Percentiles rank a stretch among this genome's conserved stretches.
These are phyloP conservation scores for Pluvianellus socialis DNA, from an alignment of 2,113 vertebrate genomes.

Conservation along the genomic window DNA sequence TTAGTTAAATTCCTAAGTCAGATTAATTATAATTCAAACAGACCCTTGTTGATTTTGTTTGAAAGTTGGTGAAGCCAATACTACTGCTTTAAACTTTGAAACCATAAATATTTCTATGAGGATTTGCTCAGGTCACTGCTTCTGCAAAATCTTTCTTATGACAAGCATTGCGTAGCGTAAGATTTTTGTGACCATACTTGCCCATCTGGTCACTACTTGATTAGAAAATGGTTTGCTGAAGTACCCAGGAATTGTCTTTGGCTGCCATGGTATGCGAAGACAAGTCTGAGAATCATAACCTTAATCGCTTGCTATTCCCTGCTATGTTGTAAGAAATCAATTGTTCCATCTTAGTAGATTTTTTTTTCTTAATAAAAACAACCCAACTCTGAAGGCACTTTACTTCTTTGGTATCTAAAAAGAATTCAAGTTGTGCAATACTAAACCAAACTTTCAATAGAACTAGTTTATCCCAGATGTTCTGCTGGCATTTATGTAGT, in stretches of 20 bases:
- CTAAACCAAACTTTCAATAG: neutral
- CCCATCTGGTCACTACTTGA: rapidly evolving
- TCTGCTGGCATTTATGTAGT: neutral
- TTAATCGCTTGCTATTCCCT: neutral
- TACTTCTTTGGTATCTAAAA: neutral
- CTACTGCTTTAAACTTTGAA: neutral
- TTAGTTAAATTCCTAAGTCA: neutral
- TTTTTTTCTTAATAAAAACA: neutral
- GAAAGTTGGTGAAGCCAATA: neutral
- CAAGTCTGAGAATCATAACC: neutral
- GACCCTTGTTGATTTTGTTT: neutral
- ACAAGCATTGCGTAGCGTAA: neutral
- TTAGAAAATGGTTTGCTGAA: neutral
- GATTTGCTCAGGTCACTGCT: neutral
- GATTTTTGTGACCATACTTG: neutral
- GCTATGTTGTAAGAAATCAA: neutral
- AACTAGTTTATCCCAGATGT: neutral
- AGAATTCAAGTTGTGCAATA: neutral
- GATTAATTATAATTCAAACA: neutral
- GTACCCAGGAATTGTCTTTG: neutral
- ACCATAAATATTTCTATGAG: neutral
- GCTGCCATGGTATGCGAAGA: neutral
- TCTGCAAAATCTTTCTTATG: neutral
- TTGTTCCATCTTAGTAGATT: neutral
- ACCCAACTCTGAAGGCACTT: neutral